Evolutionary conservation across 2,888 invertebrate genomes (phyloP).

Genomic region (Sycophila texana): DNA sequence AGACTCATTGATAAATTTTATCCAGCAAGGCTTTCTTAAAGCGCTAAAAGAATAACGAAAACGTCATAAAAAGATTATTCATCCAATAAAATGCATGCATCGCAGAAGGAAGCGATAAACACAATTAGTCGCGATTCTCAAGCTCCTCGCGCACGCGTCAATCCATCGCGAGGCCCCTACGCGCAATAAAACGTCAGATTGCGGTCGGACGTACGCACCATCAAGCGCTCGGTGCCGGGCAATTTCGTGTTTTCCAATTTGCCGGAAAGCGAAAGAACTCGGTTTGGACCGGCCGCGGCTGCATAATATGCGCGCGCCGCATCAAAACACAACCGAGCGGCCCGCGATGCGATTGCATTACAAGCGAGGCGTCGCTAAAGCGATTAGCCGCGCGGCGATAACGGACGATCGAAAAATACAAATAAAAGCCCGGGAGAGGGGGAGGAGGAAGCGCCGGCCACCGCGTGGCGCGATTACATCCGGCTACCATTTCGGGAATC

Average conservation of each 20-base stretch:
- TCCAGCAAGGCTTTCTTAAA: no score
- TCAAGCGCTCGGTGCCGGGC: not conserved
- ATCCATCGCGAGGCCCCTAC: not conserved
- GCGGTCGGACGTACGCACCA: not conserved
- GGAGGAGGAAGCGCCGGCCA: constrained; percentile 57
- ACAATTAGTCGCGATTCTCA: not conserved
- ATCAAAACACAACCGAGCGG: constrained; percentile 25
- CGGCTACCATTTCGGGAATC: constrained; percentile 68
- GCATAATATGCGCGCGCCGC: constrained; percentile 13
- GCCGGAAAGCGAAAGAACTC: constrained; percentile 46
- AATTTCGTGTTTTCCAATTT: constrained; percentile 48
- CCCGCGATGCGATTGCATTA: constrained; percentile 71
- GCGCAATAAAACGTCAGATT: constrained; percentile 41
- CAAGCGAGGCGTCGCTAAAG: constrained; percentile 73
- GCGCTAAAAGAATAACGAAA: no score
- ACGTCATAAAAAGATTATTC: no score
- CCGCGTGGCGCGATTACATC: constrained; percentile 72
- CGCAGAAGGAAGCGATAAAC: not conserved
- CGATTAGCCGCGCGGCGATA: constrained; percentile 67
- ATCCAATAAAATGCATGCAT: no score
- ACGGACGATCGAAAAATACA: not conserved
- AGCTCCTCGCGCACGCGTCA: not conserved
- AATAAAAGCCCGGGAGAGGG: not conserved
- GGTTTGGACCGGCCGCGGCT: not conserved
- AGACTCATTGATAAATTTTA: no score